Base-by-base conservation (phyloP, 2,113 vertebrate species). In the Stigmatopora argus region DNA sequence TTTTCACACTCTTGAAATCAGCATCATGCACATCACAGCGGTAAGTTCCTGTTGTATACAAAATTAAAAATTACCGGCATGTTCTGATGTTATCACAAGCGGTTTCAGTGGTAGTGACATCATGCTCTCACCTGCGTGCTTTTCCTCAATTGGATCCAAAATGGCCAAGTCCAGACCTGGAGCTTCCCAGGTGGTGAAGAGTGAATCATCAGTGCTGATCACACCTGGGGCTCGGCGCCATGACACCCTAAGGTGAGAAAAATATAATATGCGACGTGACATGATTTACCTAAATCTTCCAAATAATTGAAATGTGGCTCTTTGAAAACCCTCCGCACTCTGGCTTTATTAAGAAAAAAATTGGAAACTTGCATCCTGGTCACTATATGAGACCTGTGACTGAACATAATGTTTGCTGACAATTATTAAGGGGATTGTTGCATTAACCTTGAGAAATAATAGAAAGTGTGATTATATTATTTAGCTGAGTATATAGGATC, bases 221-320 rank as follows among this genome's bases (percentile, higher is more conserved):
- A 96, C 76, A 0, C 94, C 94, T 0, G 38, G 83, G 9, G 94
- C 92, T 0, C 89, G 69, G 26, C 71, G 87, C 95, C 95, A 98
- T 0, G 73, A 84, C 17, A 92, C 94, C 58, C 83, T 78, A 66
- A 38, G 19, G 2, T 56, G 53, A 56, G 26, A 31, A 31, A 9
- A 56, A 56, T 14, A 56, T 3, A 56, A 55, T 3, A 52, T 21
- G 19, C 18, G 3, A 11, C 8, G 49, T 52, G 51, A 10, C 51
- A 21, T 52, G 9, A 19, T 52, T 19, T 7, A 11, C 10, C 26
- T 31, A 31, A 52, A 52, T 52, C n/a, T 23, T 9, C 19, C 3
- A 52, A 52, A 53, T 13, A 3, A 52, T 52, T 12, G 5, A 4
- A 52, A 49, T n/a, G 10, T 21, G 19, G 51, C 19, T 23, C 3